Base-by-base conservation (phyloP, 2,888 invertebrate species). In the Brenthis hecate region DNA sequence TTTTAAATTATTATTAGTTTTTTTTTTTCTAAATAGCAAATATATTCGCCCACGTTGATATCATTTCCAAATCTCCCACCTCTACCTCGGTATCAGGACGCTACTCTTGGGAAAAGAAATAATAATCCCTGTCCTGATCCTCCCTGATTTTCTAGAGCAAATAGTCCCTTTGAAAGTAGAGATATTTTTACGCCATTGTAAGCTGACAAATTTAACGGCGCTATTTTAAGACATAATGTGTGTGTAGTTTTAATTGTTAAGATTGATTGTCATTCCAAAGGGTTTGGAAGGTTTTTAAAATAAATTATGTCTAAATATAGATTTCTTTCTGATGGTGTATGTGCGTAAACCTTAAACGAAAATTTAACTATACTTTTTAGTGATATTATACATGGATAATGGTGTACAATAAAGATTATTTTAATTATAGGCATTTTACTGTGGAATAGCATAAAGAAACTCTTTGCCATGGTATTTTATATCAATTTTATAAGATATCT, bases 181-280 rank as follows among this genome's bases (percentile, higher is more conserved):
- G 67, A 16, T 72, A 68, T 65, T 70, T 72, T 70, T 72, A 67
- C 50, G 19, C 56, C 51, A 48, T 47, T 56, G 56, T 70, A 68
- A 68, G 68, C 65, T 57, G 65, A 70, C 67, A 72, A 68, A 68
- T 72, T 65, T 55, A 53, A 62, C 70, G 16, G 32, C 16, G 54
- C 56, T 70, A 72, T 72, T 72, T 70, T 57, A 51, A 53, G 67
- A 51, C 55, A n/a, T 56, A 57, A 56, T 58, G 60, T 48, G 66
- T 63, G 63, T 68, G 66, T 60, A 65, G 54, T 47, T 69, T 63
- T 63, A 66, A 71, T 64, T 71, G 68, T 68, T 66, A 60, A 63
- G 63, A 71, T 60, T 58, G 65, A 71, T 68, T 66, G 68, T 69
- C 71, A 56, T 64, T 66, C 66, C 58, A 53, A 66, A 58, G 70